phyloP scores from a whole-genome alignment of 2,888 invertebrate genomes.

The Standfussiana lucernea region DNA sequence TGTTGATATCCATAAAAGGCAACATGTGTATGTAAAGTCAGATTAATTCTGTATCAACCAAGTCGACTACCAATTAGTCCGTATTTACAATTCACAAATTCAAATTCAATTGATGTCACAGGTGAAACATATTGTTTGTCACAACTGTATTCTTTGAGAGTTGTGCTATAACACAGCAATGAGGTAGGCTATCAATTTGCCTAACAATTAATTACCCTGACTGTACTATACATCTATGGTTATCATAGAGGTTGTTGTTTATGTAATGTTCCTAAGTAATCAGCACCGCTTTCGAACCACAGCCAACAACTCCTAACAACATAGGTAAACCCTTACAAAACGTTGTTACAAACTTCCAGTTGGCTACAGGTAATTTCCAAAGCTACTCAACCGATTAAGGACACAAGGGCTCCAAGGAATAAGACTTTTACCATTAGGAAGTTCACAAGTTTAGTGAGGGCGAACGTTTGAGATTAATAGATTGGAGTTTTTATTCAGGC shows the following conservation, averaged over 20 bases:
- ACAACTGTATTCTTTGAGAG: not conserved
- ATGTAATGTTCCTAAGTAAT: not conserved
- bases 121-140: too few relatives aligned
- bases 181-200: not conserved
- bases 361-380: conserved; percentile 61
- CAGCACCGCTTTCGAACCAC: not conserved
- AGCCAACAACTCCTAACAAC: conserved; percentile 29
- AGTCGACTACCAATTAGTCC: not conserved
- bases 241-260: not conserved
- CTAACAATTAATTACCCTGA: not conserved
- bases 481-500: conserved; percentile 9
- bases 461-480: conserved; percentile 11
- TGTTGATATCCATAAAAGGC: not conserved
- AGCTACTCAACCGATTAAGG: conserved; percentile 62
- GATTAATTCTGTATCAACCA: not conserved
- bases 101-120: too few relatives aligned
- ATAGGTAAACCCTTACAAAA: conserved; percentile 58
- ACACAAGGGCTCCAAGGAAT: conserved; percentile 55
- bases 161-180: not conserved
- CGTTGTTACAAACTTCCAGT: conserved; percentile 52
- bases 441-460: conserved; percentile 50
- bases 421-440: conserved; percentile 64
- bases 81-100: not conserved
- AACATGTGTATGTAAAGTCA: not conserved
- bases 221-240: too few relatives aligned